A percentile compares a stretch with the other conserved stretches of the same genome.
These are phyloP conservation scores for Puffinus mauretanicus DNA, from an alignment of 2,113 vertebrate genomes.

Conservation along the genomic window DNA sequence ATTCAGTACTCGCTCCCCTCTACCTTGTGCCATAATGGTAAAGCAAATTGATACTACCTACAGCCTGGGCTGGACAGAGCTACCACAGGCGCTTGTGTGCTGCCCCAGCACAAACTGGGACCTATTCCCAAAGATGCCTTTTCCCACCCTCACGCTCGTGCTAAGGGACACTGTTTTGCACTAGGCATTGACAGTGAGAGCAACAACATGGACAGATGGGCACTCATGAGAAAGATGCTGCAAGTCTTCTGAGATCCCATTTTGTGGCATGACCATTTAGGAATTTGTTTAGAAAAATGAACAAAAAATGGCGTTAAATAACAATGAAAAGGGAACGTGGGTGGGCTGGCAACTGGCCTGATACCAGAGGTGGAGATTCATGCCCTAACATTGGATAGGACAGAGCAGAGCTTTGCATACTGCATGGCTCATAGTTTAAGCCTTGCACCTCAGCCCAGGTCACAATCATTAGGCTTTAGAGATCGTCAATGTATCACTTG, in stretches of 20 bases:
- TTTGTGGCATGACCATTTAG: neutral
- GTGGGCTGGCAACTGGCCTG: neutral
- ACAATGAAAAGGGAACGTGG: no score
- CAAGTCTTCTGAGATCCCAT: neutral
- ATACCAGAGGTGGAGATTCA: neutral
- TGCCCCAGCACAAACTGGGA: neutral
- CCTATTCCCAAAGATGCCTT: neutral
- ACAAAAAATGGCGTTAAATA: no score
- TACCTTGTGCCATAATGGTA: neutral
- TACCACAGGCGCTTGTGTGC: rapidly evolving
- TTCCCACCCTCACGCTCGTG: neutral
- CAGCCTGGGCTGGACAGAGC: neutral
- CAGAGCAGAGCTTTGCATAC: neutral
- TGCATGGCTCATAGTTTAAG: neutral
- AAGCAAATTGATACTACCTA: neutral
- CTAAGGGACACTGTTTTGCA: neutral
- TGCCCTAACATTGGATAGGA: neutral
- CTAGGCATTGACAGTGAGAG: neutral
- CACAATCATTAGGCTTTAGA: neutral
- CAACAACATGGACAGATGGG: neutral
- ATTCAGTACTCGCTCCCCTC: neutral
- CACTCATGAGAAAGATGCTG: neutral
- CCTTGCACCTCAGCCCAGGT: neutral
- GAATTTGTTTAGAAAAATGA: neutral
- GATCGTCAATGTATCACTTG: neutral